These are phyloP conservation scores for Urocynchramus pylzowi DNA, from an alignment of 2,113 vertebrate species.

Conservation along the genomic window DNA sequence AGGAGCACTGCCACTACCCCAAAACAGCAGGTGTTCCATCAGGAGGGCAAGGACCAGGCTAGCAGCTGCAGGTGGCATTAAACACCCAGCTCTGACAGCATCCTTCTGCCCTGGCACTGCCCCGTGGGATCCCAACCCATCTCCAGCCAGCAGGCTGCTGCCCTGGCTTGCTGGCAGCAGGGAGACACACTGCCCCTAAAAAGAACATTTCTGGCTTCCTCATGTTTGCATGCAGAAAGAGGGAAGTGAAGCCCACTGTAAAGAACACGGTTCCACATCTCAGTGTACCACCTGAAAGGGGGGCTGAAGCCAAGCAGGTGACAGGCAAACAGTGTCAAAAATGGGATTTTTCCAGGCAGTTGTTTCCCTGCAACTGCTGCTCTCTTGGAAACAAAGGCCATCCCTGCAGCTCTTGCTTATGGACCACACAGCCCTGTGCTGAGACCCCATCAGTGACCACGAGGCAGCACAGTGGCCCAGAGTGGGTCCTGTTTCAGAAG, in stretches of 20 bases:
- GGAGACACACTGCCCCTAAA: background rate
- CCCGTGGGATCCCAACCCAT: background rate
- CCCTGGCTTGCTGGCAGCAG: background rate
- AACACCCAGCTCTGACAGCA: background rate
- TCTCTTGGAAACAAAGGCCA: background rate
- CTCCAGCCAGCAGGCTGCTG: background rate
- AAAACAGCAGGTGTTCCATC: background rate
- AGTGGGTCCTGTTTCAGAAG: background rate
- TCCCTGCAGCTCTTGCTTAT: background rate
- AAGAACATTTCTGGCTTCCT: background rate
- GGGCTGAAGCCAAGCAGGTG: background rate
- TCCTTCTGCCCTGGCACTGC: background rate
- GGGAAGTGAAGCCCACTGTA: background rate
- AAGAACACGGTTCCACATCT: background rate
- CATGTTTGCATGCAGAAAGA: background rate
- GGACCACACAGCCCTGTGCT: background rate
- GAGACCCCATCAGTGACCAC: rapidly evolving
- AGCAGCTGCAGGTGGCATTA: background rate
- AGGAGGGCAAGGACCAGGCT: background rate
- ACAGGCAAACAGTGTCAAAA: background rate
- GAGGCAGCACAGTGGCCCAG: background rate
- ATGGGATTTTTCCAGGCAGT: background rate
- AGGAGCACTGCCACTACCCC: background rate
- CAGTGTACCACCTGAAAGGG: background rate
- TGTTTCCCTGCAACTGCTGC: background rate